These are phyloP conservation scores for Pemphredon lugubris DNA, from an alignment of 2,888 invertebrate species.

Conservation along the genomic window DNA sequence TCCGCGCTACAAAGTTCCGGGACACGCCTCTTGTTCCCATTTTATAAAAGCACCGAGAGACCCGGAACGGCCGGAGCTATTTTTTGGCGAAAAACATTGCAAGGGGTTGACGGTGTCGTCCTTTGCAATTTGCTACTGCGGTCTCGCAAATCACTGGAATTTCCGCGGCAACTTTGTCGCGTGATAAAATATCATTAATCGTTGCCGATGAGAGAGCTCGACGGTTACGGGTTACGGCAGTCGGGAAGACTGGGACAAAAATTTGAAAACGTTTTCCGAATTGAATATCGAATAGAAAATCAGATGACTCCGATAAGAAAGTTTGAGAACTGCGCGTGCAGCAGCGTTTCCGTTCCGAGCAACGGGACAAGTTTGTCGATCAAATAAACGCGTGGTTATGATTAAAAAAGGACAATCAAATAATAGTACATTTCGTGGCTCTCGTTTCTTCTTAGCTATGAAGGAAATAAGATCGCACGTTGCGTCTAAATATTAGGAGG, in stretches of 20 bases:
- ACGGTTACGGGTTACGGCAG: no score
- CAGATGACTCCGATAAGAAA: no score
- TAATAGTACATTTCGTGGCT: not conserved
- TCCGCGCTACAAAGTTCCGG: constrained; percentile 12
- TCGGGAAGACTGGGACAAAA: no score
- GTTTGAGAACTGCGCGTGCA: no score
- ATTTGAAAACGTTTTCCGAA: no score
- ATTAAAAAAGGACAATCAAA: not conserved
- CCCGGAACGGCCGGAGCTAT: constrained; percentile 9
- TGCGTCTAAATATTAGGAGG: constrained; percentile 21
- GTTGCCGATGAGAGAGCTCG: not conserved
- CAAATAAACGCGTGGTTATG: no score
- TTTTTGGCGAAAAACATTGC: constrained; percentile 44
- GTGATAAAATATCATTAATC: constrained; percentile 41
- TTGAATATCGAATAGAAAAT: no score
- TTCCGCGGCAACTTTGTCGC: constrained; percentile 7
- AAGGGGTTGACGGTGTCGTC: constrained; percentile 31
- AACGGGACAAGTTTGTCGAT: no score
- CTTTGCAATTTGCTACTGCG: constrained; percentile 18
- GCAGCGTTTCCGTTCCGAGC: no score
- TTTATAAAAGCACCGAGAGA: constrained; percentile 44
- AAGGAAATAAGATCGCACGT: not conserved
- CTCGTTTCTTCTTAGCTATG: not conserved
- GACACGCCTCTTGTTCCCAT: constrained; percentile 28
- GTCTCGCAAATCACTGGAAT: constrained; percentile 54